A percentile compares a stretch with the other conserved stretches of the same genome.
phyloP scores from a whole-genome alignment of 37 sponge, comb jelly and placozoan species.

The Mnemiopsis leidyi region DNA sequence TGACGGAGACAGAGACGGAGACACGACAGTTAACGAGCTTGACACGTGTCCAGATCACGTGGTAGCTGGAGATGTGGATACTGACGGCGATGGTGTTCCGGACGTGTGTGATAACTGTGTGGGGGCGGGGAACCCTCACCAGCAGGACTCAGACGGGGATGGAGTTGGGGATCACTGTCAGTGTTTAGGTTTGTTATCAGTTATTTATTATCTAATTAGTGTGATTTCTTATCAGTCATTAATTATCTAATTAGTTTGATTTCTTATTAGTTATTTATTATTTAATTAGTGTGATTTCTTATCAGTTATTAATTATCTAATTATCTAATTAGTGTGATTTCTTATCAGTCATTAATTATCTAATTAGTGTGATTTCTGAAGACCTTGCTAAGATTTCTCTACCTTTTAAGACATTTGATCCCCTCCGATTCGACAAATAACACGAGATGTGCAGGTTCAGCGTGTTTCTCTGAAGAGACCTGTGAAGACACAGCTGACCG shows the following conservation, averaged over 20 bases:
- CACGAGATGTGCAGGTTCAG: background rate
- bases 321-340: no score
- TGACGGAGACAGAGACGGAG: slow-evolving; percentile 71
- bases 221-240: no score
- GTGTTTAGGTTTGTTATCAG: slow-evolving; percentile 25
- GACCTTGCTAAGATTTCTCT: no score
- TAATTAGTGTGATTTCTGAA: no score
- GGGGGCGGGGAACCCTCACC: slow-evolving; percentile 67
- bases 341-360: no score
- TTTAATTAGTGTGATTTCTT: no score
- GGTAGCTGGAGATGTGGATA: background rate
- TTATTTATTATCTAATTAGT: no score
- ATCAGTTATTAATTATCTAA: no score
- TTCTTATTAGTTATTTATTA: no score
- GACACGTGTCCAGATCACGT: slow-evolving; percentile 22
- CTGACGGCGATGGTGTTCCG: slow-evolving; percentile 66
- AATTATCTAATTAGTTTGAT: no score
- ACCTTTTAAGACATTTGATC: background rate
- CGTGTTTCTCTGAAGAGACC: background rate
- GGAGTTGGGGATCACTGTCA: slow-evolving; percentile 57
- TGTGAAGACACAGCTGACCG: slow-evolving; percentile 32
- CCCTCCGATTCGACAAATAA: background rate
- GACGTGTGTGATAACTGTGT: slow-evolving; percentile 70
- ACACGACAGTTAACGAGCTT: slow-evolving; percentile 66
- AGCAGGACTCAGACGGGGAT: slow-evolving; percentile 67